These are phyloP conservation scores for Amaurobius ferox DNA, from an alignment of 2,888 invertebrate genomes.

Conservation along the genomic window DNA sequence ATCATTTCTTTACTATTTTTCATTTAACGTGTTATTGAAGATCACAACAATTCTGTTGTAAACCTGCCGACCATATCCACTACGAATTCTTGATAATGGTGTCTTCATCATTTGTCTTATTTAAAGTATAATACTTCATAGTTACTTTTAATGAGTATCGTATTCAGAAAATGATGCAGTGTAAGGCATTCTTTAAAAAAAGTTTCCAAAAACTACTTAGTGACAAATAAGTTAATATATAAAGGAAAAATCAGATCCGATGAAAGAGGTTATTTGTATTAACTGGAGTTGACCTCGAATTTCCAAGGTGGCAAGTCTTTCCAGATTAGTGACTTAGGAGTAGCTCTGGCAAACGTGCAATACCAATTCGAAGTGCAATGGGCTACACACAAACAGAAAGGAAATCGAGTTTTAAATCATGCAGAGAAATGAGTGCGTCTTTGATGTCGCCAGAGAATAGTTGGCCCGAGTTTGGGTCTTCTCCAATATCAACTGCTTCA, in stretches of 20 bases:
- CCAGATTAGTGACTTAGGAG: slow-evolving; percentile 2
- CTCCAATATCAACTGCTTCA: slow-evolving; percentile 46
- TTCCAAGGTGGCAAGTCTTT: background rate
- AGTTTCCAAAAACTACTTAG: background rate
- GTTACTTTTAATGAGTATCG: no score
- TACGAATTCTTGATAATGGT: no score
- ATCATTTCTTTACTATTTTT: no score
- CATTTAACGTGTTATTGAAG: no score
- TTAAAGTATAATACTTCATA: no score
- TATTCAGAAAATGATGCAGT: background rate
- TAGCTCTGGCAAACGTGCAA: slow-evolving; percentile 38
- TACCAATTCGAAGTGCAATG: slow-evolving; percentile 20
- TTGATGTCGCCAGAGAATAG: slow-evolving; percentile 49
- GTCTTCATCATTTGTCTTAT: no score
- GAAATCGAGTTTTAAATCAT: slow-evolving; percentile 19
- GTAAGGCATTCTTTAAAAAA: background rate
- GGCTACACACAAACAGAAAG: slow-evolving; percentile 17
- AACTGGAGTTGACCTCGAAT: background rate
- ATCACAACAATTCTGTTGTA: no score
- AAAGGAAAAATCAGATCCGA: background rate
- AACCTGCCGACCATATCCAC: no score
- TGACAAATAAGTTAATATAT: background rate
- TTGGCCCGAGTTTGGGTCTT: slow-evolving; percentile 35
- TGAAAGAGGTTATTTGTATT: slow-evolving; percentile 18
- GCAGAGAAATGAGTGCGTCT: slow-evolving; percentile 50